phyloP scores from a whole-genome alignment of 2,113 vertebrate species.

The Spheniscus mendiculus region DNA sequence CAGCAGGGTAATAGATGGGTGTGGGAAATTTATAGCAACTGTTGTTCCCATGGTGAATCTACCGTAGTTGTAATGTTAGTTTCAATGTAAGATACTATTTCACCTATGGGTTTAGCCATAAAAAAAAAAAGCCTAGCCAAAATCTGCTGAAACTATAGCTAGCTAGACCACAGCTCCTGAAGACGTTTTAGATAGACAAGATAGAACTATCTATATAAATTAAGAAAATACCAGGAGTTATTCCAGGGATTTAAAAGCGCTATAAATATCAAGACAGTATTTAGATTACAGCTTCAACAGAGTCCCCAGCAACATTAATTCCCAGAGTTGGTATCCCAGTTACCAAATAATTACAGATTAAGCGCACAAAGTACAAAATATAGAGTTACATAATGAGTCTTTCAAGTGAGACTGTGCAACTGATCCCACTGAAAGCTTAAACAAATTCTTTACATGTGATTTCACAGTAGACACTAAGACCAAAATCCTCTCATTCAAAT shows the following conservation, averaged over 20 bases:
- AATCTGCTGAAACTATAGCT: not conserved
- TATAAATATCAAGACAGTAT: slow-evolving; percentile 42
- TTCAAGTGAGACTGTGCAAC: not conserved
- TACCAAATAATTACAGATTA: slow-evolving; percentile 56
- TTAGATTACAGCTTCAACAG: slow-evolving; percentile 40
- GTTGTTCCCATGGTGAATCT: not conserved
- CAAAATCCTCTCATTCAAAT: not conserved
- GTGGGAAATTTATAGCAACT: not conserved
- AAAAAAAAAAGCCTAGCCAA: not conserved
- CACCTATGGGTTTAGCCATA: not conserved
- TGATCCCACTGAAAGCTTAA: not conserved
- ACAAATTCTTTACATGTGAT: not conserved
- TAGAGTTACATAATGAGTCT: not conserved
- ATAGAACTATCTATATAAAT: not conserved
- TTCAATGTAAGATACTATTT: not conserved
- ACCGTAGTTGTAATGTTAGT: not conserved
- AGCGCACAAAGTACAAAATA: slow-evolving; percentile 13
- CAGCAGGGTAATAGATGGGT: not conserved
- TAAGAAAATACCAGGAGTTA: not conserved
- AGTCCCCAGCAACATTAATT: slow-evolving; percentile 42
- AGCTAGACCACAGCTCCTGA: not conserved
- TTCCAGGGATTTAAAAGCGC: not conserved
- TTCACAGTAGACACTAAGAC: not conserved
- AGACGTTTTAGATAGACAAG: not conserved
- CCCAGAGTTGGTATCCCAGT: slow-evolving; percentile 37